These are phyloP conservation scores for Linurgus olivaceus DNA, from an alignment of 2,797 vertebrate species.

Conservation along the genomic window DNA sequence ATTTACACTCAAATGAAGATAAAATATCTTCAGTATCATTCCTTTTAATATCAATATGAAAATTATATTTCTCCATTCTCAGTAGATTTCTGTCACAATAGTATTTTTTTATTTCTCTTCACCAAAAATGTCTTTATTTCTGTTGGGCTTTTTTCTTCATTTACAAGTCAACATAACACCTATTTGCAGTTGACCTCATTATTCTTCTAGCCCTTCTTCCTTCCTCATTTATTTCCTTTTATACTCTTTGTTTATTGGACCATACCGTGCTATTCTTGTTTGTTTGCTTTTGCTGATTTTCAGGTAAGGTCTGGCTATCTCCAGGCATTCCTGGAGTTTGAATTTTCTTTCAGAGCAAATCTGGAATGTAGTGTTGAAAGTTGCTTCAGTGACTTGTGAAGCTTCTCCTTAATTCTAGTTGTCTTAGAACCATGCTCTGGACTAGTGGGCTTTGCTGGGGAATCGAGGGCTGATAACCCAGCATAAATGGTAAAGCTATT, in stretches of 20 bases:
- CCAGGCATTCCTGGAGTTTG: neutral
- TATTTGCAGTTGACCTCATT: neutral
- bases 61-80: neutral
- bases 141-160: neutral
- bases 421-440: neutral
- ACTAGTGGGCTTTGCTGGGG: neutral
- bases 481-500: neutral
- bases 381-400: neutral
- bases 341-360: neutral
- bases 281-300: neutral
- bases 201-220: neutral
- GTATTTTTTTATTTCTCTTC: neutral
- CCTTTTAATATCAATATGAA: neutral
- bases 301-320: neutral
- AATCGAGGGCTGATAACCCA: accelerated
- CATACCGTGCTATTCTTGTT: neutral
- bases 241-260: neutral
- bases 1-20: neutral
- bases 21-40: neutral
- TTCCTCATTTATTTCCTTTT: neutral
- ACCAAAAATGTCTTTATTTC: neutral
- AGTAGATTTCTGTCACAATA: neutral
- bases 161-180: neutral
- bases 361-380: neutral
- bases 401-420: neutral